A percentile compares a stretch with the other conserved stretches of the same genome.
Evolutionary conservation across 2,797 vertebrate genomes (phyloP).

Genomic region (Ambastaia sidthimunki): DNA sequence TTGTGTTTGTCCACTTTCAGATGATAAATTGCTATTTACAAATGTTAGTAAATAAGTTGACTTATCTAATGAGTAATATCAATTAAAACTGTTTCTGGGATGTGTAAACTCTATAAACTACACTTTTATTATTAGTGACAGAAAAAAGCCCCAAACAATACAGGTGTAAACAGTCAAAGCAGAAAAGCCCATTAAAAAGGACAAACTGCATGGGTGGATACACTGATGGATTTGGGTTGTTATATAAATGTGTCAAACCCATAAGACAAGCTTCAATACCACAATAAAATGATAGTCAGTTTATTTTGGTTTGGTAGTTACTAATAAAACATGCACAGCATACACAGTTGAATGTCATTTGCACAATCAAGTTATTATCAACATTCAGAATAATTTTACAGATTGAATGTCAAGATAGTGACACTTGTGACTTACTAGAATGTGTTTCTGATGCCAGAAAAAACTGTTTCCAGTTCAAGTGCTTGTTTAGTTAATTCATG

Average conservation of each 20-base stretch:
- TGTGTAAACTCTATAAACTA: too few species aligned
- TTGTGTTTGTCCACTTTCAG: too few species aligned
- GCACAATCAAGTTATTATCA: neutral
- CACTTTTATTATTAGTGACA: neutral
- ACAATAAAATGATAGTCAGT: neutral
- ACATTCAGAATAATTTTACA: slow-evolving; percentile 5
- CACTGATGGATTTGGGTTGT: too few species aligned
- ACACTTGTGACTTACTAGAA: slow-evolving; percentile 22
- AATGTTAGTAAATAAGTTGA: too few species aligned
- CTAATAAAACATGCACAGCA: neutral
- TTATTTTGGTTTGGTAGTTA: slow-evolving; percentile 7
- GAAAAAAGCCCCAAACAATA: neutral
- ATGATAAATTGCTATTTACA: too few species aligned
- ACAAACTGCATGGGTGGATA: too few species aligned
- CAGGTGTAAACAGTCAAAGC: neutral
- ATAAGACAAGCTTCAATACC: neutral
- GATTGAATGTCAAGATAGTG: slow-evolving; percentile 27
- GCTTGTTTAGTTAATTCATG: slow-evolving; percentile 11
- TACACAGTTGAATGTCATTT: neutral
- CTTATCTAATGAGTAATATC: too few species aligned
- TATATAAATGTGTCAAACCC: neutral
- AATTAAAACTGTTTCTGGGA: too few species aligned
- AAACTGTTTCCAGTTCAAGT: slow-evolving; percentile 31
- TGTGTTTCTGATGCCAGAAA: slow-evolving; percentile 40
- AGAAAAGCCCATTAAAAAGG: neutral